A percentile compares a stretch with the other conserved stretches of the same genome.
These are phyloP conservation scores for Molorchus minor DNA, from an alignment of 2,888 invertebrate genomes.

Conservation along the genomic window DNA sequence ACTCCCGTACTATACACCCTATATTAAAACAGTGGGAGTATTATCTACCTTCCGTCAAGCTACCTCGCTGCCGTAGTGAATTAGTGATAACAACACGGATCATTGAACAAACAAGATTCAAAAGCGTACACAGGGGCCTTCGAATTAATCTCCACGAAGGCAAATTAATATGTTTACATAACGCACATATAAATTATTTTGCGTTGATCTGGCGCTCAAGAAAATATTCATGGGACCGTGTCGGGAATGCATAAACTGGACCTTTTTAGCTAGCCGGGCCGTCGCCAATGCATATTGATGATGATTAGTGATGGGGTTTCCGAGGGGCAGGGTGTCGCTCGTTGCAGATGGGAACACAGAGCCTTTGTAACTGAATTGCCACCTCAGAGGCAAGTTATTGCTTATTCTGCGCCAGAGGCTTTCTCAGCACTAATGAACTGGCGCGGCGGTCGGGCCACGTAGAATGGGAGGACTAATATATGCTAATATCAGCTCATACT, in stretches of 20 bases:
- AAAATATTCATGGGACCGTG: constrained; percentile 30
- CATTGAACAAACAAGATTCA: too few relatives aligned
- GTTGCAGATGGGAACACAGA: constrained; percentile 20
- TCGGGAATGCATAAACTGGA: constrained; percentile 36
- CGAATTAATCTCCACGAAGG: too few relatives aligned
- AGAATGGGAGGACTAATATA: constrained; percentile 47
- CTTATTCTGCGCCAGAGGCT: constrained; percentile 43
- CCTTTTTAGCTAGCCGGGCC: constrained; percentile 33
- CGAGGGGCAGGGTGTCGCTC: constrained; percentile 26
- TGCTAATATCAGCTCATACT: constrained; percentile 45
- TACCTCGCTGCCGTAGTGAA: too few relatives aligned
- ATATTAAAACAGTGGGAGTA: too few relatives aligned
- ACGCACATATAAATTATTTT: constrained; percentile 13
- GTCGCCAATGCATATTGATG: constrained; percentile 42
- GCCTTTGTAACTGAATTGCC: constrained; percentile 39
- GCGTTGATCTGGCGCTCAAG: constrained; percentile 1
- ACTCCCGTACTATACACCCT: too few relatives aligned
- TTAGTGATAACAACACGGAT: too few relatives aligned
- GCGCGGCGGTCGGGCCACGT: constrained; percentile 39
- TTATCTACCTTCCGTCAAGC: too few relatives aligned
- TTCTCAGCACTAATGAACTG: constrained; percentile 45
- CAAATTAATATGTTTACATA: constrained; percentile 4
- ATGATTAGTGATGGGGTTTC: constrained; percentile 37
- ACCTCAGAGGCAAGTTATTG: constrained; percentile 39
- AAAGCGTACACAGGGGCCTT: too few relatives aligned